Base-by-base conservation (phyloP, 2,888 invertebrate species). In the Dexiosoma caninum region DNA sequence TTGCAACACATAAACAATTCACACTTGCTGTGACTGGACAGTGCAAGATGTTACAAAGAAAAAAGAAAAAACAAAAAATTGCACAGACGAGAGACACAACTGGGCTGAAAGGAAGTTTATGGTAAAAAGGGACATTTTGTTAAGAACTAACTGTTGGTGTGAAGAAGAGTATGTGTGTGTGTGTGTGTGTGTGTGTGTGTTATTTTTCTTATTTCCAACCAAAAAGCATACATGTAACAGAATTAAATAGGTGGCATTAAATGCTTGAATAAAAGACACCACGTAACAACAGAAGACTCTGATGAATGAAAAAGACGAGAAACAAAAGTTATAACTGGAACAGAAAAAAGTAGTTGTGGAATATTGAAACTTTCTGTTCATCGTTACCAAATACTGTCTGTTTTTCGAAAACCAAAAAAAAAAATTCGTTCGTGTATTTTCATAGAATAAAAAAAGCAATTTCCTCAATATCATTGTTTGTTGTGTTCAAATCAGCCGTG, bases 231-330 rank as follows among this genome's bases (percentile, higher is more conserved):
- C 76, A 66, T 70, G 62, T 76, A 76, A 76, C 60, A 60, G 67
- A 76, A 76, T 81, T 81, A 72, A 81, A 81, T 76, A 80, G 80
- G 71, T 76, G 80, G 60, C 72, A 62, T 77, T 66, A 77, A 71
- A 72, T 77, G 80, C 49, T 72, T 40, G 30, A 62, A 42, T 30
- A 60, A 40, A 51, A 51, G 37, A 40, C 42, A 67, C 60, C 76
- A 62, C 76, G 71, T 37, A 70, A 79, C 49, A 57, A 42, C 64
- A 44, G 30, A 37, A 21, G 40, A 40, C 32, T 49, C 7, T 5
- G 27, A 27, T n/a, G n/a, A n/a, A n/a, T n/a, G n/a, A n/a, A n/a
- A n/a, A n/a, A n/a, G n/a, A n/a, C n/a, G n/a, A n/a, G n/a, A n/a
- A n/a, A n/a, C n/a, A n/a, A n/a, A n/a, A n/a, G n/a, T n/a, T n/a